These are phyloP conservation scores for Parus major DNA, from an alignment of 2,113 vertebrate genomes.

Conservation along the genomic window DNA sequence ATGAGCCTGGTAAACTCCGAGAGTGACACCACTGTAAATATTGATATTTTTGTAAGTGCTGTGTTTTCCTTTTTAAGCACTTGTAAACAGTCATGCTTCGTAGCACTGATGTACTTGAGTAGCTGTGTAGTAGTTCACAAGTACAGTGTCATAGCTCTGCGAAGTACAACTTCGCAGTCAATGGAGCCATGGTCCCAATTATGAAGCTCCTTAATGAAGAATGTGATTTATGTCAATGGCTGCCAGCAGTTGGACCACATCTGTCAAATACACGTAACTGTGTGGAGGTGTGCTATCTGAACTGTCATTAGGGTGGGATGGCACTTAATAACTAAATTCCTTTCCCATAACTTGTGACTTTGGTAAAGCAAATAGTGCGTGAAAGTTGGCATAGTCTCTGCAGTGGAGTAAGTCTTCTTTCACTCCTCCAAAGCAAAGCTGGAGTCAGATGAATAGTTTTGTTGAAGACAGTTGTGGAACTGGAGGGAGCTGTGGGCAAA, in stretches of 20 bases:
- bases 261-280: background rate
- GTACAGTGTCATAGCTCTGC: background rate
- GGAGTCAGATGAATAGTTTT: background rate
- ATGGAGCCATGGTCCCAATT: fast-evolving
- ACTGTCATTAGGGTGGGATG: background rate
- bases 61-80: background rate
- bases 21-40: background rate
- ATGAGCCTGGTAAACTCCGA: background rate
- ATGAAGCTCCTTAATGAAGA: background rate
- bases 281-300: background rate
- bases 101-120: background rate
- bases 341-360: background rate
- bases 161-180: background rate
- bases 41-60: background rate
- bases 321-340: background rate
- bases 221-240: background rate
- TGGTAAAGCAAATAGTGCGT: background rate
- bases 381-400: background rate
- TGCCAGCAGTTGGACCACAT: background rate
- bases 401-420: background rate
- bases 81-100: background rate
- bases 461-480: background rate
- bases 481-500: background rate
- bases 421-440: background rate
- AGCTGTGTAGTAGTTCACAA: background rate